Evolutionary conservation across 2,888 invertebrate species (phyloP).

Genomic region (Lithodes maja): DNA sequence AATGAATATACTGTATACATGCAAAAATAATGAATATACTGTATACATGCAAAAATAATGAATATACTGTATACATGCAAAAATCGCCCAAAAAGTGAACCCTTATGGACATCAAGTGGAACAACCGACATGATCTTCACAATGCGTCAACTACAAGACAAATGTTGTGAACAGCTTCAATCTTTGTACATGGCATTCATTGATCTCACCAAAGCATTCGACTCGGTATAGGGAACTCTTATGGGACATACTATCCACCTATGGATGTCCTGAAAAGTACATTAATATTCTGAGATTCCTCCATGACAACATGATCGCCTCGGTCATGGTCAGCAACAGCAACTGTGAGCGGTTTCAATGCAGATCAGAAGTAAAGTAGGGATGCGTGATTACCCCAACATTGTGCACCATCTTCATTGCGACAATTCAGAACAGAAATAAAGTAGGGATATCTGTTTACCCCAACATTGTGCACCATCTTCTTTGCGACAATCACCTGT

Average conservation of each 20-base stretch:
- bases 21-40: too few species aligned
- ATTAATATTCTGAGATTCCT: background rate
- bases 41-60: too few species aligned
- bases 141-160: background rate
- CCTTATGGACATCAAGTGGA: background rate
- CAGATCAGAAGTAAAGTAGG: conserved; percentile 2
- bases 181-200: conserved; percentile 2
- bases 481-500: background rate
- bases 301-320: background rate
- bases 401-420: conserved; percentile 27
- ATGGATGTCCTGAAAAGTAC: background rate
- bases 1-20: too few species aligned
- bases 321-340: background rate
- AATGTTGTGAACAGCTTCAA: background rate
- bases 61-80: too few species aligned
- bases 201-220: background rate
- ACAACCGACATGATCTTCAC: conserved; percentile 18
- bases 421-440: background rate
- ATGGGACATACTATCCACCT: background rate
- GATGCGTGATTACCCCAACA: background rate
- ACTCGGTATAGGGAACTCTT: background rate
- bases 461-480: background rate
- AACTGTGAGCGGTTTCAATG: background rate
- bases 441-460: background rate
- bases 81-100: too few species aligned